Conservation (phyloP, 2,797 vertebrate genomes). For the Rhabdomys pumilio region DNA sequence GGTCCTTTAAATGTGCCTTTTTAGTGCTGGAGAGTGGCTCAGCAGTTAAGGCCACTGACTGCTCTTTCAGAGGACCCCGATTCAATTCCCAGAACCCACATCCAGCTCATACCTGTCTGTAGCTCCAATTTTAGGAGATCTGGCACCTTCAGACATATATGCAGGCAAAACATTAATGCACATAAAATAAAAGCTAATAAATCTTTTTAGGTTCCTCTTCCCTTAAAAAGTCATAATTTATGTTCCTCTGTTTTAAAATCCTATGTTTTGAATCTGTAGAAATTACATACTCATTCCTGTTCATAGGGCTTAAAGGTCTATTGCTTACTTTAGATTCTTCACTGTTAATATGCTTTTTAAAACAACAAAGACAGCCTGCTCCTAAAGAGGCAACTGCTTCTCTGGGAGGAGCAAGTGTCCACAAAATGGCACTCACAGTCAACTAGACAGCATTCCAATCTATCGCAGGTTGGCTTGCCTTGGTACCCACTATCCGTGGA, state of each 20-base stretch:
- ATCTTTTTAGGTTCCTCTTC: neutral
- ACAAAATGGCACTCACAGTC: neutral
- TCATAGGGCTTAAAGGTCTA: neutral
- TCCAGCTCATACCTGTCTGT: neutral
- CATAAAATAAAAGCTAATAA: neutral
- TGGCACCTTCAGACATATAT: neutral
- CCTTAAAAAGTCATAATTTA: neutral
- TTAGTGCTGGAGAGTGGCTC: neutral
- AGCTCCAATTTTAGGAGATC: neutral
- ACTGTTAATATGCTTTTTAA: neutral
- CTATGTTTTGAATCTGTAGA: constrained; percentile 5
- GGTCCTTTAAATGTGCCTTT: neutral
- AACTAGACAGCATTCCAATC: constrained; percentile 59
- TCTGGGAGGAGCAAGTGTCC: neutral
- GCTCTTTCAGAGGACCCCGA: neutral
- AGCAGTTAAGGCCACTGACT: neutral
- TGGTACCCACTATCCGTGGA: neutral
- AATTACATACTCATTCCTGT: constrained; percentile 19
- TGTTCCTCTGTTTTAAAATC: neutral
- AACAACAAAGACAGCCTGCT: neutral
- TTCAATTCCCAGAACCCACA: neutral
- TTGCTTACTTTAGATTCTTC: neutral
- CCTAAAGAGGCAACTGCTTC: neutral
- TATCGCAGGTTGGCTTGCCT: constrained; percentile 16
- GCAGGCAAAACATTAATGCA: neutral